phyloP scores from a whole-genome alignment of 2,797 vertebrate species.

The Allobates femoralis region DNA sequence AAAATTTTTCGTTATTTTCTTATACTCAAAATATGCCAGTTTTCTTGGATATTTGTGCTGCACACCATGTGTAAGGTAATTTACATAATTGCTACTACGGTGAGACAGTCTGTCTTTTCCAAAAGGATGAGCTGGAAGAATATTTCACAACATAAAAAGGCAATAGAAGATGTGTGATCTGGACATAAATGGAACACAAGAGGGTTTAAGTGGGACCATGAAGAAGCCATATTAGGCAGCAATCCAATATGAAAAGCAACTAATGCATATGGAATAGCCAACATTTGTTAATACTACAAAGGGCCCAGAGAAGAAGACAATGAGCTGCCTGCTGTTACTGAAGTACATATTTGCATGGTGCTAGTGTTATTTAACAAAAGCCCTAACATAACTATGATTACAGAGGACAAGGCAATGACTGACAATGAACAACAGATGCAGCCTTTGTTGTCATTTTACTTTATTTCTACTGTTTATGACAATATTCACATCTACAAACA shows the following conservation, averaged over 20 bases:
- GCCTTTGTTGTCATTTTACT: not conserved
- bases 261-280: conserved; percentile 3
- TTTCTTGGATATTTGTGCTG: not conserved
- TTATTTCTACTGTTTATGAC: conserved; percentile 26
- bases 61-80: not conserved
- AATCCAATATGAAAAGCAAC: not conserved
- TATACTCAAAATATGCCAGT: not conserved
- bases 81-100: conserved; percentile 21
- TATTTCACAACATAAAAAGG: not conserved
- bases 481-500: conserved; percentile 22
- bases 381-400: conserved; percentile 14
- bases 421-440: conserved; percentile 8
- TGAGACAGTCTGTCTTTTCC: not conserved
- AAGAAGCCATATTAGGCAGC: not conserved
- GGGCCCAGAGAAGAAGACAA: not conserved
- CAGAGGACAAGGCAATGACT: not conserved
- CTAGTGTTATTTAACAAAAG: not conserved
- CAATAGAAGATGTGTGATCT: conserved; percentile 6
- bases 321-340: not conserved
- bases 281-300: conserved; percentile 6
- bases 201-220: not conserved
- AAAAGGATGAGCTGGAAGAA: not conserved
- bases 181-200: conserved; percentile 14
- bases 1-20: not conserved
- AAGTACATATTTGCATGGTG: conserved; percentile 19